phyloP scores from a whole-genome alignment of 2,888 invertebrate genomes.

The Acholoe squamosa region DNA sequence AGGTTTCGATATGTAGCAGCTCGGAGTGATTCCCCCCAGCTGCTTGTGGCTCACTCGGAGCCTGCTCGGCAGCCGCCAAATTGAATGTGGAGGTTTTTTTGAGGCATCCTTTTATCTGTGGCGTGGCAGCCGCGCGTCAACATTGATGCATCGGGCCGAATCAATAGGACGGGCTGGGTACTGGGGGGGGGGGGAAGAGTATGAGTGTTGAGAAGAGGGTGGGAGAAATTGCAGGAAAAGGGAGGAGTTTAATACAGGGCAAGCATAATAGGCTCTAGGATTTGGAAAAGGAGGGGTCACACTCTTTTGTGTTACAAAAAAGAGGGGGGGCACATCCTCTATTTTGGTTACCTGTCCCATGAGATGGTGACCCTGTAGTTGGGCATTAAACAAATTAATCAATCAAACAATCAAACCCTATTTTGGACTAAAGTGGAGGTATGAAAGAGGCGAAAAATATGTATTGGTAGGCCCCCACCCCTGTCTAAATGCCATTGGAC shows the following conservation, averaged over 20 bases:
- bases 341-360: too few relatives aligned
- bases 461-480: too few relatives aligned
- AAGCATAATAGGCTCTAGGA: too few relatives aligned
- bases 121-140: background rate
- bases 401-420: too few relatives aligned
- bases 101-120: background rate
- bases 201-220: background rate
- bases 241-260: background rate
- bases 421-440: too few relatives aligned
- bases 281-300: too few relatives aligned
- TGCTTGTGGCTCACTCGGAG: background rate
- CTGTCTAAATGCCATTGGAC: too few relatives aligned
- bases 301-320: too few relatives aligned
- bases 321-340: too few relatives aligned
- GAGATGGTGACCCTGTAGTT: too few relatives aligned
- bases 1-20: background rate
- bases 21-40: slow-evolving; percentile 16
- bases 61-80: background rate
- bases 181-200: background rate
- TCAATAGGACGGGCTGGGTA: background rate
- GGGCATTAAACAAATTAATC: too few relatives aligned
- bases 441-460: too few relatives aligned
- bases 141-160: background rate
- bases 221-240: background rate
- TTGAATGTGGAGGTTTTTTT: background rate